Conservation (phyloP, 1,140 invertebrate genomes). For the Lutraria rhynchaena region DNA sequence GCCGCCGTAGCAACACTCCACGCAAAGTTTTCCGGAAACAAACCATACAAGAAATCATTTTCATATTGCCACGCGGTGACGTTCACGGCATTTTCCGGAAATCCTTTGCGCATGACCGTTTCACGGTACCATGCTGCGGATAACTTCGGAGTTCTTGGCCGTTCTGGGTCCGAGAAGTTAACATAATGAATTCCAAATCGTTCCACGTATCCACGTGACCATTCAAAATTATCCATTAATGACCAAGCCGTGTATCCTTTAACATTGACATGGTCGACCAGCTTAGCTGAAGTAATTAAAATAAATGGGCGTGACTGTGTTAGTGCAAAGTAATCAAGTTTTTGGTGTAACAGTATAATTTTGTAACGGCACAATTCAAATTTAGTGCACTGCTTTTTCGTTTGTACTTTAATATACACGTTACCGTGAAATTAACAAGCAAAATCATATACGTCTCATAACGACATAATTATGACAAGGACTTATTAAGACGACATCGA, state of each 20-base stretch:
- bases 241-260: constrained; percentile 89
- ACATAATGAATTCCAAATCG: constrained; percentile 90
- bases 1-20: constrained; percentile 78
- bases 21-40: constrained; percentile 80
- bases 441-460: no score
- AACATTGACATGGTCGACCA: constrained; percentile 87
- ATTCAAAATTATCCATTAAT: constrained; percentile 92
- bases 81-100: constrained; percentile 59
- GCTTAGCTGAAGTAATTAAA: constrained; percentile 66
- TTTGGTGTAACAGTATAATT: no score
- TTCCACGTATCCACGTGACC: constrained; percentile 83
- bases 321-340: no score
- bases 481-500: no score
- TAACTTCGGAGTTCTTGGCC: constrained; percentile 87
- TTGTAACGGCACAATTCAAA: no score
- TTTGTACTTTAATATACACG: no score
- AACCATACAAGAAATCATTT: constrained; percentile 71
- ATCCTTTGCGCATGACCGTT: constrained; percentile 61
- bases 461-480: no score
- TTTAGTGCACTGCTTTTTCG: no score
- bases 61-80: constrained; percentile 27
- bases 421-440: no score
- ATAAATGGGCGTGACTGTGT: no score
- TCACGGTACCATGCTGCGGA: constrained; percentile 70
- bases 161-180: constrained; percentile 87